These are phyloP conservation scores for Eulemur rubriventer DNA, from an alignment of 2,797 vertebrate genomes.

Conservation along the genomic window DNA sequence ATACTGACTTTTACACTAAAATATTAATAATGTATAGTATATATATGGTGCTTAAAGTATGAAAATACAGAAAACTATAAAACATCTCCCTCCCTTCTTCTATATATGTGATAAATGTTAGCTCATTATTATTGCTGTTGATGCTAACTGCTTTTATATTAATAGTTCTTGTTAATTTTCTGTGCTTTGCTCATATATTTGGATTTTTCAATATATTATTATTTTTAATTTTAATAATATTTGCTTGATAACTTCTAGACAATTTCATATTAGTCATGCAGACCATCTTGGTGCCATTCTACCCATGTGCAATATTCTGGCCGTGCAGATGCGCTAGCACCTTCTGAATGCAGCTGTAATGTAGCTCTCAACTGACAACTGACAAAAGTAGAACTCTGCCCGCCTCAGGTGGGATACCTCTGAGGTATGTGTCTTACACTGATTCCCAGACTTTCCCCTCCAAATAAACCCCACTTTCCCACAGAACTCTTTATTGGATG, in stretches of 20 bases:
- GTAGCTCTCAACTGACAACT: background rate
- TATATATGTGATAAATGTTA: background rate
- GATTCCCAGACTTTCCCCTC: background rate
- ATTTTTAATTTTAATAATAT: background rate
- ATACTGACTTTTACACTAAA: background rate
- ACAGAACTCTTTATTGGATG: rapidly evolving
- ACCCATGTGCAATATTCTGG: rapidly evolving
- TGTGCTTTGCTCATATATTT: background rate
- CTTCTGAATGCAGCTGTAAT: rapidly evolving
- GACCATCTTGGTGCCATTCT: background rate
- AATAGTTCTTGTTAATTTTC: background rate
- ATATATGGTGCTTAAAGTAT: background rate
- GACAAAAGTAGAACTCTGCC: background rate
- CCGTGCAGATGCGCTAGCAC: rapidly evolving
- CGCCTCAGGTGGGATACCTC: background rate
- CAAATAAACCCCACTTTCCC: background rate
- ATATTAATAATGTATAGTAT: background rate
- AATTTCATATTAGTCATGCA: background rate
- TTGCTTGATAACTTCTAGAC: background rate
- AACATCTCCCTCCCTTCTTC: background rate
- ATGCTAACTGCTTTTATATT: background rate
- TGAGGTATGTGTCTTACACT: background rate
- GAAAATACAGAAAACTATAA: background rate
- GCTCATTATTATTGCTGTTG: background rate
- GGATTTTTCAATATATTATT: background rate